A percentile compares a stretch with the other conserved stretches of the same genome.
Evolutionary conservation across 2,797 vertebrate species (phyloP).

Genomic region (Clarias laeviceps): DNA sequence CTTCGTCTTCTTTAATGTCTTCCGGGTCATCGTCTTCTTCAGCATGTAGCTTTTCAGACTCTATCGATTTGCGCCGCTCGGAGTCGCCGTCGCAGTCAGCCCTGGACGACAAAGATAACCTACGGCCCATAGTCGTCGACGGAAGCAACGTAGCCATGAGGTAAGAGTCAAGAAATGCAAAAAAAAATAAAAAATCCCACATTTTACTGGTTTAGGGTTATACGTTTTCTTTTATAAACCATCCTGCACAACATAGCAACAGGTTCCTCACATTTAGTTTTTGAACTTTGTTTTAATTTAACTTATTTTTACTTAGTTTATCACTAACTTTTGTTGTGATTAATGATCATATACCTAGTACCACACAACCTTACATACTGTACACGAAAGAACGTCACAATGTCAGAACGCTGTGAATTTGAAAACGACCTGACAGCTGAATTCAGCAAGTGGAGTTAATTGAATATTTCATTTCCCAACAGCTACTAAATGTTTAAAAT

Average conservation of each 20-base stretch:
- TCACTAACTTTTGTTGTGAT: too few relatives aligned
- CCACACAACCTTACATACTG: neutral
- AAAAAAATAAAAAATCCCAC: neutral
- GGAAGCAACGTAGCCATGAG: conserved; percentile 99
- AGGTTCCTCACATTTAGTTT: neutral
- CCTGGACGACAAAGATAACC: conserved; percentile 88
- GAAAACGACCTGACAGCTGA: neutral
- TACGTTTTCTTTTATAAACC: neutral
- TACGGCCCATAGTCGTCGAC: conserved; percentile 91
- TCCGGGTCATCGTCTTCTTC: conserved; percentile 67
- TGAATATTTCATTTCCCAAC: neutral
- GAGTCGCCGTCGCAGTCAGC: conserved; percentile 79
- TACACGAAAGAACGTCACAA: neutral
- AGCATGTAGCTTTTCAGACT: conserved; percentile 74
- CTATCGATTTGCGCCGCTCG: conserved; percentile 80
- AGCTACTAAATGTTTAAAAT: neutral
- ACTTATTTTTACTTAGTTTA: too few relatives aligned
- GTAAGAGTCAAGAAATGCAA: conserved; percentile 68
- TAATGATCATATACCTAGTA: neutral
- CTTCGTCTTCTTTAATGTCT: conserved; percentile 59
- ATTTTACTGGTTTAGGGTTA: neutral
- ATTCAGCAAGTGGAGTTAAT: neutral
- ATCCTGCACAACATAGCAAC: neutral
- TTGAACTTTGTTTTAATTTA: too few relatives aligned
- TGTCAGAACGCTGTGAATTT: neutral